Conservation (phyloP, 1,140 invertebrate species). For the Sycobia sp. region DNA sequence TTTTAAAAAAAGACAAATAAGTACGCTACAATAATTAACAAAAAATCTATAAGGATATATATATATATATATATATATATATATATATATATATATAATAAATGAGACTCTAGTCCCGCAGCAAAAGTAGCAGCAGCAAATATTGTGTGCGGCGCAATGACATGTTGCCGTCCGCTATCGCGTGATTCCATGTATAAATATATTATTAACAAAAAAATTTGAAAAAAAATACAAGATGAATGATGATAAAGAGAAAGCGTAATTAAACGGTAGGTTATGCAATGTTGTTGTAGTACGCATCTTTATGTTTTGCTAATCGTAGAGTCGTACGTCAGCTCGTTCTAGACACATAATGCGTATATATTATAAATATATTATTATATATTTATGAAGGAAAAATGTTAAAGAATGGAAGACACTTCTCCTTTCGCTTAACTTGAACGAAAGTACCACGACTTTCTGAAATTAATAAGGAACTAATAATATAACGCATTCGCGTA, state of each 20-base stretch:
- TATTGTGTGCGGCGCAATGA: slow-evolving; percentile 21
- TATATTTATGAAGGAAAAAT: slow-evolving; percentile 17
- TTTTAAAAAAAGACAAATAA: slow-evolving; percentile 22
- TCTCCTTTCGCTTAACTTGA: slow-evolving; percentile 38
- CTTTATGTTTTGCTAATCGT: slow-evolving; percentile 38
- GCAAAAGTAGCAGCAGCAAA: slow-evolving; percentile 22
- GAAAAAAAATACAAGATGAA: background rate
- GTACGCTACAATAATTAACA: slow-evolving; percentile 19
- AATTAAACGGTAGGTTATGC: slow-evolving; percentile 16
- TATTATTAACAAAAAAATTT: slow-evolving; percentile 4
- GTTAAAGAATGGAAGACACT: too few relatives aligned
- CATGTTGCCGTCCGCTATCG: slow-evolving; percentile 26
- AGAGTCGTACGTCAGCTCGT: slow-evolving; percentile 20
- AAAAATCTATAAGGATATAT: slow-evolving; percentile 2
- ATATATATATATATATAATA: slow-evolving; percentile 27
- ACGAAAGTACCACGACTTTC: slow-evolving; percentile 37
- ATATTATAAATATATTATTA: background rate
- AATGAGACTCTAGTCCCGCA: slow-evolving; percentile 32
- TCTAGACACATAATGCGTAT: slow-evolving; percentile 32
- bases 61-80: slow-evolving; percentile 38
- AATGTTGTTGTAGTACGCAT: slow-evolving; percentile 37
- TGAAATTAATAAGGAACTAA: slow-evolving; percentile 24
- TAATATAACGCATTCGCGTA: background rate
- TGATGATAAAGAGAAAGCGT: background rate
- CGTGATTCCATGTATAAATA: slow-evolving; percentile 26